Percentiles rank a stretch among this genome's conserved stretches.
phyloP scores from a whole-genome alignment of 2,888 invertebrate genomes.

The Brachypterus glaber region DNA sequence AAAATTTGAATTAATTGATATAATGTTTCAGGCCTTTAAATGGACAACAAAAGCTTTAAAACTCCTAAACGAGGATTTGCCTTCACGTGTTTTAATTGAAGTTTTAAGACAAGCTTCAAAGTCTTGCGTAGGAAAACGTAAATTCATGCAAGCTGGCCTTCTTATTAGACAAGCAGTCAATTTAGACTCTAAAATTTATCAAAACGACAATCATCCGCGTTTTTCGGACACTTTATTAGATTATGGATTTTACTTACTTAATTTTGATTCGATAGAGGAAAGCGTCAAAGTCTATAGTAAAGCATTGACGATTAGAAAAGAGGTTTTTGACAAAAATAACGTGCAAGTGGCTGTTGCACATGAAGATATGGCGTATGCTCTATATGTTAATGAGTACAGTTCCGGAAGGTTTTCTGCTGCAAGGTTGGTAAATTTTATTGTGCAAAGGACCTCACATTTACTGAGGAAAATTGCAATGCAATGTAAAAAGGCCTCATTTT shows the following conservation, averaged over 20 bases:
- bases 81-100: conserved; percentile 64
- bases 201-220: conserved; percentile 59
- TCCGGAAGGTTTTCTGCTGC: conserved; percentile 78
- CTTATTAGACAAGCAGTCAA: conserved; percentile 75
- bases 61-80: conserved; percentile 53
- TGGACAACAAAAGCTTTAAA: conserved; percentile 72
- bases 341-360: conserved; percentile 82
- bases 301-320: conserved; percentile 62
- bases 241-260: conserved; percentile 84
- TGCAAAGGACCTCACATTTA: no score
- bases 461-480: background rate
- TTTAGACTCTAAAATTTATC: conserved; percentile 54
- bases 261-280: conserved; percentile 75
- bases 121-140: conserved; percentile 81
- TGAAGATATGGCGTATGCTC: conserved; percentile 88
- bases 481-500: background rate
- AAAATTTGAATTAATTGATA: no score
- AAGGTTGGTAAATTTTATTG: conserved; percentile 40
- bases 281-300: conserved; percentile 77
- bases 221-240: conserved; percentile 79
- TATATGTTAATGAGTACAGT: conserved; percentile 87
- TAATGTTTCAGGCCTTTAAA: conserved; percentile 55
- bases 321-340: conserved; percentile 74
- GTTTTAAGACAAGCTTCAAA: conserved; percentile 80
- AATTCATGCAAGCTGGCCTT: conserved; percentile 71